Evolutionary conservation across 2,888 invertebrate species (phyloP).

Genomic region (Clanis bilineata): DNA sequence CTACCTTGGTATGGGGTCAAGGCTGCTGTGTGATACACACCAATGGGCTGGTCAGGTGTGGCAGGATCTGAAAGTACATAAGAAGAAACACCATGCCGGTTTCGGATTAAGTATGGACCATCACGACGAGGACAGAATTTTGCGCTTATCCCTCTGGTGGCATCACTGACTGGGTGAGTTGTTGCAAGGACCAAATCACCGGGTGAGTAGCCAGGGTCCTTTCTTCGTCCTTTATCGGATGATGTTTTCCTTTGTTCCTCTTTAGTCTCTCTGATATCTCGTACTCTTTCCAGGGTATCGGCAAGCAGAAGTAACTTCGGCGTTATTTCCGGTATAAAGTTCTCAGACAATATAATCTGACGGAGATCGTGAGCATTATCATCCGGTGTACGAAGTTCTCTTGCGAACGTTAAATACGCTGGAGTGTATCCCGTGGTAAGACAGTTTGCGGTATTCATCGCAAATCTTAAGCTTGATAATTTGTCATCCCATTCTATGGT

Average conservation of each 20-base stretch:
- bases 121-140: not conserved
- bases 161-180: not conserved
- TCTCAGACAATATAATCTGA: not conserved
- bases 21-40: not conserved
- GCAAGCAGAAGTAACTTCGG: not conserved
- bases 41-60: not conserved
- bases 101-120: not conserved
- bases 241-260: not conserved
- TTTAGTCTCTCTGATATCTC: not conserved
- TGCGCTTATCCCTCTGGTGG: not conserved
- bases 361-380: not conserved
- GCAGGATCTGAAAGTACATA: too few species aligned
- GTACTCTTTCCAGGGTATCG: not conserved
- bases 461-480: not conserved
- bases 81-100: too few species aligned
- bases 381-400: not conserved
- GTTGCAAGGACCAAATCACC: not conserved
- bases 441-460: constrained; percentile 1
- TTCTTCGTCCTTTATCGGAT: not conserved
- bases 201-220: not conserved
- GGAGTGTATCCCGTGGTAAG: not conserved
- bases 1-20: not conserved
- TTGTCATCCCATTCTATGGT: not conserved
- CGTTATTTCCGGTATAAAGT: not conserved
- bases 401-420: constrained; percentile 2